These are phyloP conservation scores for Crioceris asparagi DNA, from an alignment of 2,888 invertebrate species.

Conservation along the genomic window DNA sequence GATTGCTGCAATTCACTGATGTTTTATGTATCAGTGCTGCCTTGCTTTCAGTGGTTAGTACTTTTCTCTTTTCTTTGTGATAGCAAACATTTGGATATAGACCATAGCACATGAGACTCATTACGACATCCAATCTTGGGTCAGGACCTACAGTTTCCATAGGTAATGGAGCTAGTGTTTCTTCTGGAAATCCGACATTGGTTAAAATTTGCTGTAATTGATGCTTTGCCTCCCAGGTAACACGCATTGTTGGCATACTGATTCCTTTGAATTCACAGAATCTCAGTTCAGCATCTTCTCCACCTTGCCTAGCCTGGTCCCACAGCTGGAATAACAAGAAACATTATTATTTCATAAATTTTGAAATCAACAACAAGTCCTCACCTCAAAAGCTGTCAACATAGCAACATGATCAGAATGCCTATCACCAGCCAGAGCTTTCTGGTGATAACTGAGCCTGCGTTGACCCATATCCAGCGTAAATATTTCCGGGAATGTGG, in stretches of 20 bases:
- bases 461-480: constrained; percentile 64
- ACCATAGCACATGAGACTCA: constrained; percentile 80
- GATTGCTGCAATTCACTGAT: constrained; percentile 86
- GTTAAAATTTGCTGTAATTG: constrained; percentile 50
- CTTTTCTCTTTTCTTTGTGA: constrained; percentile 91
- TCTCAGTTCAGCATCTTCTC: constrained; percentile 63
- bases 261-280: constrained; percentile 89
- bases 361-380: constrained; percentile 4
- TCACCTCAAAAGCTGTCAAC: constrained; percentile 78
- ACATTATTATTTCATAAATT: no score
- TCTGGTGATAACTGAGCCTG: constrained; percentile 73
- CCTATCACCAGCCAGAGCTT: constrained; percentile 73
- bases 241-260: constrained; percentile 77
- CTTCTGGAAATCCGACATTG: constrained; percentile 81
- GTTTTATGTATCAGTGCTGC: constrained; percentile 93
- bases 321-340: constrained; percentile 47
- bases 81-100: constrained; percentile 94
- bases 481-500: constrained; percentile 93
- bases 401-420: constrained; percentile 94
- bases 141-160: constrained; percentile 71
- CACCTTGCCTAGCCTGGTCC: constrained; percentile 56
- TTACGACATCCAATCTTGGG: constrained; percentile 68
- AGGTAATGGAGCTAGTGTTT: constrained; percentile 61
- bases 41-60: constrained; percentile 90
- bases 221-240: constrained; percentile 83